Base-by-base conservation (phyloP, 1,140 invertebrate species). In the Zaprionus gabonicus region DNA sequence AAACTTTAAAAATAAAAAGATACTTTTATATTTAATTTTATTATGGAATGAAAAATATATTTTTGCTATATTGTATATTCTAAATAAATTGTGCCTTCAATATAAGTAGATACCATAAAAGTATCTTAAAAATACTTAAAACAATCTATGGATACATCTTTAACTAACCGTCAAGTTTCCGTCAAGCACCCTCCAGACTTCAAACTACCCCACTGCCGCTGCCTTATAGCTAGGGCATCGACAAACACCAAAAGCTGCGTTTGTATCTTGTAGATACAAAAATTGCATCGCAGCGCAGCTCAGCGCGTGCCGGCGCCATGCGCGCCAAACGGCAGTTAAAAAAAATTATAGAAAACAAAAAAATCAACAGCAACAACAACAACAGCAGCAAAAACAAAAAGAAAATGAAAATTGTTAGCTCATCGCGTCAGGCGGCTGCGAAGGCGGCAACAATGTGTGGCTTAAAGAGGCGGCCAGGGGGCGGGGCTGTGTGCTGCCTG, bases 181-280 rank as follows among this genome's bases (percentile, higher is more conserved):
- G 1, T 15, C 13, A 38, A 0, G 1, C 36, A 38, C 7, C 13
- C 4, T 5, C 13, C 15, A 15, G 17, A 34, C 41, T 49, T 49
- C 20, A 64, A 64, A 25, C 51, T 53, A 34, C 62, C 20, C 28
- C 31, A 49, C 46, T 36, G 49, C 15, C 13, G 15, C 4, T 20
- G 46, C 2, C 27, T 0, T 15, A 28, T 25, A 4, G 1, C 20
- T 3, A 56, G 53, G 53, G 56, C 31, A 34, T 31, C 20, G 51
- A 6, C 28, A 53, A 46, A 53, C 23, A 28, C 31, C 63, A 69
- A 69, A 69, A 55, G 25, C 10, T 63, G 53, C 53, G 53, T 72
- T 75, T 72, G 74, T 76, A 76, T 72, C 74, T 76, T 53, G 36
- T 53, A 76, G 74, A 76, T 76, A 76, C 57, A 62, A 73, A 72